Evolutionary conservation across 2,797 vertebrate species (phyloP).

Genomic region (Oophaga sylvatica): DNA sequence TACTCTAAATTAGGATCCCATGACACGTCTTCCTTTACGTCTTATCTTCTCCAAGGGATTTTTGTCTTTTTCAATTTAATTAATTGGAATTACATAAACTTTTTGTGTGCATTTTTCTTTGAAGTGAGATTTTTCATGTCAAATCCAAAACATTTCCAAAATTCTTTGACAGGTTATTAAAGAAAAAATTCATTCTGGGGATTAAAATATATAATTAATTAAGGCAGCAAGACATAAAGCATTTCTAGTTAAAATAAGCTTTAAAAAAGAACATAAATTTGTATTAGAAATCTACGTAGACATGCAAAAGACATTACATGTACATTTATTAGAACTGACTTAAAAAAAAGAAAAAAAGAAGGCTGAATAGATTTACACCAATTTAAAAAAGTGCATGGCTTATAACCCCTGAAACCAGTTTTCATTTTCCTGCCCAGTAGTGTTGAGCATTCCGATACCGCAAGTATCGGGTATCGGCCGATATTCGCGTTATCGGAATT

Average conservation of each 20-base stretch:
- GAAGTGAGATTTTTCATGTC: conserved; percentile 65
- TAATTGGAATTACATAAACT: conserved; percentile 64
- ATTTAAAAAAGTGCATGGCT: too few species aligned
- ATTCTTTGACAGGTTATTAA: conserved; percentile 65
- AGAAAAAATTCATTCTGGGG: conserved; percentile 59
- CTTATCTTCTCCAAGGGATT: conserved; percentile 59
- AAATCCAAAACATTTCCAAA: conserved; percentile 63
- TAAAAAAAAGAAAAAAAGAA: too few species aligned
- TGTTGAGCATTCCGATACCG: too few species aligned
- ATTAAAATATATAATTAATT: conserved; percentile 62
- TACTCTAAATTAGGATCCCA: conserved; percentile 14
- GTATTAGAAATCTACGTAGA: not conserved
- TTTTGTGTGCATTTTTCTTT: conserved; percentile 66
- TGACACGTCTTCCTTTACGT: conserved; percentile 52
- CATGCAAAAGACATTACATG: not conserved
- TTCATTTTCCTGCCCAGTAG: too few species aligned
- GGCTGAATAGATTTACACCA: too few species aligned
- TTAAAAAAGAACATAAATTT: conserved; percentile 48
- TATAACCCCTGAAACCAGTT: too few species aligned
- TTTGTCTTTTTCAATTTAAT: conserved; percentile 62
- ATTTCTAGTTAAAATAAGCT: conserved; percentile 62
- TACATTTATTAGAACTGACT: too few species aligned
- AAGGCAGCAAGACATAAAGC: conserved; percentile 60
- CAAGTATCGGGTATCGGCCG: too few species aligned
- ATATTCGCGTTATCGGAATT: too few species aligned